Conservation (phyloP, 2,113 vertebrate species). For the Cheilinus undulatus region DNA sequence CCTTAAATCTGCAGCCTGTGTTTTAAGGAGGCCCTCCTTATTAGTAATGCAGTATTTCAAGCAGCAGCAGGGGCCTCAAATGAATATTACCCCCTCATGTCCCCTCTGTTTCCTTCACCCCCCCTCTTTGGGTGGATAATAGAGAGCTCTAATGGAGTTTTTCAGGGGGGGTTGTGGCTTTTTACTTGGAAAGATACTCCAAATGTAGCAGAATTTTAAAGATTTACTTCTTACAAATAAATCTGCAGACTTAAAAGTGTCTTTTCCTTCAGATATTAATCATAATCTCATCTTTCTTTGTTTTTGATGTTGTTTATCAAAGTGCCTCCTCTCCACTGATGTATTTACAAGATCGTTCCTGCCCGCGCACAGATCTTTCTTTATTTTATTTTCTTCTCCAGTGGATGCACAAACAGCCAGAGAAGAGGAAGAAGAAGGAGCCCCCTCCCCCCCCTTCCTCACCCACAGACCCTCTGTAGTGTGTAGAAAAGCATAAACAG, state of each 20-base stretch:
- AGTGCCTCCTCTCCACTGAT: conserved; percentile 2
- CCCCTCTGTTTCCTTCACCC: not conserved
- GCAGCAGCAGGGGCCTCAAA: not conserved
- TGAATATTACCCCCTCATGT: conserved; percentile 1
- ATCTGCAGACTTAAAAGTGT: not conserved
- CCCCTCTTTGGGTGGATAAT: not conserved
- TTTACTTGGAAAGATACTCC: no score
- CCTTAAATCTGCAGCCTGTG: conserved; percentile 16
- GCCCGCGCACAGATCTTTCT: not conserved
- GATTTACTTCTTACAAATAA: not conserved
- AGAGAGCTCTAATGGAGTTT: not conserved
- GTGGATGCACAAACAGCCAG: conserved; percentile 44
- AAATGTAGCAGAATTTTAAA: not conserved
- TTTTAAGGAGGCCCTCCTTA: conserved; percentile 15
- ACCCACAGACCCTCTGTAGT: conserved; percentile 10
- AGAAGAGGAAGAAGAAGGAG: conserved; percentile 40
- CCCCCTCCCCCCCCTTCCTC: not conserved
- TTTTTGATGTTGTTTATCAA: conserved; percentile 5
- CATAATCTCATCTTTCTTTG: no score
- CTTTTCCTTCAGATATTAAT: not conserved
- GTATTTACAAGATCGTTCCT: conserved; percentile 19
- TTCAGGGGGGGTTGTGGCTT: not conserved
- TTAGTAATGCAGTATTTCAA: conserved; percentile 7
- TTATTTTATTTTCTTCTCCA: not conserved
- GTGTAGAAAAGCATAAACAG: conserved; percentile 54